Base-by-base conservation (phyloP, 2,888 invertebrate genomes). In the Daptonema setosum region DNA sequence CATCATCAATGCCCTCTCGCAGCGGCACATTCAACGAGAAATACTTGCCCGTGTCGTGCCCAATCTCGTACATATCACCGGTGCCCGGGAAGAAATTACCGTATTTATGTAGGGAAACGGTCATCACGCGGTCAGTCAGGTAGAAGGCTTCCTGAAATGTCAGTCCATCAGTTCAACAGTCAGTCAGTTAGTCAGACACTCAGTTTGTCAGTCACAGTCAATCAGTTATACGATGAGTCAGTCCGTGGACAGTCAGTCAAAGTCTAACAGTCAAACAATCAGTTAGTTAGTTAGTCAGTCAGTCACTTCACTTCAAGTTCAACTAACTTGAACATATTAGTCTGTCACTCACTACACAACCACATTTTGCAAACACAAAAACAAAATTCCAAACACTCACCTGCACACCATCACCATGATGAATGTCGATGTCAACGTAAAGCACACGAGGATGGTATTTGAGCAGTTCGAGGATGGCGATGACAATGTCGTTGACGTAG, bases 51-150 rank as follows among this genome's bases (percentile, higher is more conserved):
- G 84, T 84, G 71, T 93, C 93, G 0, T 87, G 85, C 1, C 97
- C 97, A 54, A 91, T 81, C 75, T 97, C 95, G 72, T 88, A 91
- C 91, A 95, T 93, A 71, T 93, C 91, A 0, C 95, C 95, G 0
- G 95, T 97, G 20, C 95, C 93, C 0, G 95, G 95, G 70, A 95
- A 97, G 72, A 93, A 95, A 67, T 84, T 87, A 1, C 95, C 95
- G 70, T 91, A 95, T 74, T 95, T 95, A 70, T 97, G 97, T 72
- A 97, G 95, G 52, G 91, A 93, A 1, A 95, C 91, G 0, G 97
- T 97, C 95, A 97, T 97, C 0, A 97, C 68, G 28, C 68, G 58
- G 55, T 68, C 68, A n/a, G 67, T 66, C 51, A 66, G 60, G 56
- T 68, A 63, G 59, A 68, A 68, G 1, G 68, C 68, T 54, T 68